Evolutionary conservation across 2,113 vertebrate genomes (phyloP).

Genomic region (Neodontobutis hainanensis): DNA sequence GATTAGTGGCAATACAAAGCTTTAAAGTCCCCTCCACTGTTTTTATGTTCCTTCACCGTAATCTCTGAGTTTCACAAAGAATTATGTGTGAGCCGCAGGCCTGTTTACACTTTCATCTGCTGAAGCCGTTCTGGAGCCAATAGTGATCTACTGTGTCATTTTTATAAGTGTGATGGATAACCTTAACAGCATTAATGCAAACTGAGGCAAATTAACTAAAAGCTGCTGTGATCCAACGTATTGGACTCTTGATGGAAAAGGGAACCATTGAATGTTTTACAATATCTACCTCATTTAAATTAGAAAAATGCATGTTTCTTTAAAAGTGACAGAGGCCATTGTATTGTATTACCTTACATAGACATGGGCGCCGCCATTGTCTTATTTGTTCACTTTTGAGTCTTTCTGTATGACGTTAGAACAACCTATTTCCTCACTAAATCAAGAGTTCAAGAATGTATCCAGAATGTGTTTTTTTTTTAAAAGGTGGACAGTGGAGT

Average conservation of each 20-base stretch:
- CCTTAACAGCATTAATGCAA: constrained; percentile 2
- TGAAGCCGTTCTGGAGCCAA: neutral
- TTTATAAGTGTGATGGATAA: constrained; percentile 10
- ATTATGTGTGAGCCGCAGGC: neutral
- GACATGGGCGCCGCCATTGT: too few species aligned
- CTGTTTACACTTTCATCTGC: neutral
- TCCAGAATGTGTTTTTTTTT: too few species aligned
- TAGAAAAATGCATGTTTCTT: neutral
- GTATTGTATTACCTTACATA: too few species aligned
- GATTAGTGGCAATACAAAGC: constrained; percentile 1
- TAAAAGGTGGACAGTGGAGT: too few species aligned
- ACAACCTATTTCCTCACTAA: too few species aligned
- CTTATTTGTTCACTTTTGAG: too few species aligned
- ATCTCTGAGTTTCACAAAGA: constrained; percentile 5
- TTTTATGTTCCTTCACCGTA: constrained; percentile 3
- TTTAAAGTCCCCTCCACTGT: neutral
- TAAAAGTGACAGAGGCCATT: neutral
- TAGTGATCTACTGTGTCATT: neutral
- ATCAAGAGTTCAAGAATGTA: too few species aligned
- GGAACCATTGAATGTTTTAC: neutral
- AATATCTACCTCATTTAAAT: neutral
- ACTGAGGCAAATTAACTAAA: constrained; percentile 6
- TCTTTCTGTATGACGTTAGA: too few species aligned
- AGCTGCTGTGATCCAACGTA: neutral
- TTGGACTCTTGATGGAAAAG: neutral